Percentiles rank a stretch among this genome's conserved stretches.
phyloP scores from a whole-genome alignment of 2,797 vertebrate genomes.

The Molothrus ater region DNA sequence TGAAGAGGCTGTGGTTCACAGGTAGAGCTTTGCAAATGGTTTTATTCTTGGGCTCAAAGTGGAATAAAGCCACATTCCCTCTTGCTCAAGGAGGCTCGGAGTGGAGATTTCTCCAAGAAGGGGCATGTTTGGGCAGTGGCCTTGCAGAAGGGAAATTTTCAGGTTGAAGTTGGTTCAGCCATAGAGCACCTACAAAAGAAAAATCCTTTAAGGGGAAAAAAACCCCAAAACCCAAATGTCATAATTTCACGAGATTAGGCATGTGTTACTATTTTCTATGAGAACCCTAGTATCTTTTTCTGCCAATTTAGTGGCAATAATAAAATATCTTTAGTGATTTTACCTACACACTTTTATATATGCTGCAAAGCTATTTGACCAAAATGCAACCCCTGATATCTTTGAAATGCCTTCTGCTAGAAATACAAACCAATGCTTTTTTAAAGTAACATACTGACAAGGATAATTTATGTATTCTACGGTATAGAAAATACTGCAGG shows the following conservation, averaged over 20 bases:
- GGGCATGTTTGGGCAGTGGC: not conserved
- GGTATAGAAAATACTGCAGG: slow-evolving; percentile 41
- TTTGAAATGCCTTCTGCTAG: not conserved
- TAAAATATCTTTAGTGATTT: not conserved
- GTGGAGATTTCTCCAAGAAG: not conserved
- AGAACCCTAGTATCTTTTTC: not conserved
- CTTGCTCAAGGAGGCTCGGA: not conserved
- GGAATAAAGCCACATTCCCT: not conserved
- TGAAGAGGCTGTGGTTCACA: not conserved
- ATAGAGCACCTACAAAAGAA: not conserved
- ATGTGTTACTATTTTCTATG: not conserved
- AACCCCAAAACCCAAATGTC: fast-evolving
- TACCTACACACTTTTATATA: not conserved
- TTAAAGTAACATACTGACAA: slow-evolving; percentile 33
- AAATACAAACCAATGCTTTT: slow-evolving; percentile 22
- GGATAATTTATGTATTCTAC: slow-evolving; percentile 1
- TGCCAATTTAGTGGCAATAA: not conserved
- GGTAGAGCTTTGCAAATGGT: not conserved
- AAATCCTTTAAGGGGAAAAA: fast-evolving
- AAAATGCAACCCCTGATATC: not conserved
- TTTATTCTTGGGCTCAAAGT: not conserved
- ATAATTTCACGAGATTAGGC: not conserved
- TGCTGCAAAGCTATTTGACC: not conserved
- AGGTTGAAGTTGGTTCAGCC: not conserved
- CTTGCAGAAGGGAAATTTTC: not conserved